Base-by-base conservation (phyloP, 2,888 invertebrate species). In the Gortyna flavago region DNA sequence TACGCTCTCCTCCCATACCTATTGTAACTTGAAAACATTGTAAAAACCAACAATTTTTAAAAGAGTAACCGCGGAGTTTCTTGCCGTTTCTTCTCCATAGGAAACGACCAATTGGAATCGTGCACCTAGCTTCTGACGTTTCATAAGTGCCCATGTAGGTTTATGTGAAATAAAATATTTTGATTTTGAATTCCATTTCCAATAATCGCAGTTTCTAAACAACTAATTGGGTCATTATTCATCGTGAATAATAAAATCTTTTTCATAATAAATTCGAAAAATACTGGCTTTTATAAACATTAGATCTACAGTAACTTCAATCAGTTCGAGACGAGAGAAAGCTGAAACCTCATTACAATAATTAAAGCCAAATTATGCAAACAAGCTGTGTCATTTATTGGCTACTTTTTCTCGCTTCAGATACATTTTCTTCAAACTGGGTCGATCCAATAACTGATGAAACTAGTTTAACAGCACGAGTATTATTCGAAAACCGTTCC, bases 341-440 rank as follows among this genome's bases (percentile, higher is more conserved):
- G 25, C 76, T 51, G 51, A 69, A 65, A 75, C 67, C 41, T 75
- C 61, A 48, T 80, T 80, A 79, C 61, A 80, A 57, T 66, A 75
- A 72, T 65, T 32, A 54, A 62, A 75, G 13, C 29, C 29, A 72
- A 72, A 70, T 72, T 85, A 83, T 85, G 72, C 72, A 75, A 85
- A 84, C 62, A 57, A 80, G 72, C 65, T 66, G 59, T 64, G 29
- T 16, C 75, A 16, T 75, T 80, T 67, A 82, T 71, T 29, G 48
- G 8, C 18, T 48, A 70, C 75, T 64, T 75, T 74, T 83, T 66
- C 35, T 6, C 13, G 18, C 44, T 44, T 38, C 48, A 59, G n/a
- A 62, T 51, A 75, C 21, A 75, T 67, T 80, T 68, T 54, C 18
- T 65, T 35, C n/a, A 18, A 84, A 69, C 38, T 44, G 35, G 75